Evolutionary conservation across 2,113 vertebrate species (phyloP).

Genomic region (Paramisgurnus dabryanus): DNA sequence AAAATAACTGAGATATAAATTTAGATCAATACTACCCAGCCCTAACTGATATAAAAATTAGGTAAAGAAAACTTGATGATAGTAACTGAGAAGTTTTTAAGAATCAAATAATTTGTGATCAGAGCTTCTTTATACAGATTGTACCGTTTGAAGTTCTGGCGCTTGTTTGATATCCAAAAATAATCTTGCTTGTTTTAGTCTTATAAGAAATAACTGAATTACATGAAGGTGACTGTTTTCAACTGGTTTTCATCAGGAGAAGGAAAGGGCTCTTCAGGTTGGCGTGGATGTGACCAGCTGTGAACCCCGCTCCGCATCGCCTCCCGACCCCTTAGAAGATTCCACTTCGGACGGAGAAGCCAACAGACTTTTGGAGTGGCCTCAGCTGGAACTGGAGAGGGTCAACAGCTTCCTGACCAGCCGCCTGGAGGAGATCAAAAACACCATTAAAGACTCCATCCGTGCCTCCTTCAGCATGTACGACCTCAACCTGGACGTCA

Average conservation of each 20-base stretch:
- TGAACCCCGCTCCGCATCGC: conserved; percentile 64
- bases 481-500: conserved; percentile 92
- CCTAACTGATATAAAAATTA: too few species aligned
- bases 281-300: conserved; percentile 67
- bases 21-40: too few species aligned
- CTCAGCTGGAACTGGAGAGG: conserved; percentile 89
- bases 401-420: conserved; percentile 97
- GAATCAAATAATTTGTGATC: too few species aligned
- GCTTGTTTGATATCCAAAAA: conserved; percentile 11
- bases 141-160: neutral
- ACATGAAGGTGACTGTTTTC: neutral
- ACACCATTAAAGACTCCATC: conserved; percentile 97
- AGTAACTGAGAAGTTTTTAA: too few species aligned
- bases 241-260: conserved; percentile 68
- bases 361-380: conserved; percentile 90
- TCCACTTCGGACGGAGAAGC: conserved; percentile 68
- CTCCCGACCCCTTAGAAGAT: conserved; percentile 66
- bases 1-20: too few species aligned
- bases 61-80: too few species aligned
- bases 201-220: neutral
- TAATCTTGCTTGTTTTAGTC: neutral
- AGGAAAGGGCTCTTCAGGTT: conserved; percentile 90
- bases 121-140: neutral
- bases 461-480: conserved; percentile 93
- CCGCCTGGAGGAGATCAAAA: conserved; percentile 96